Evolutionary conservation across 2,888 invertebrate species (phyloP).

Genomic region (Athetis lepigone): DNA sequence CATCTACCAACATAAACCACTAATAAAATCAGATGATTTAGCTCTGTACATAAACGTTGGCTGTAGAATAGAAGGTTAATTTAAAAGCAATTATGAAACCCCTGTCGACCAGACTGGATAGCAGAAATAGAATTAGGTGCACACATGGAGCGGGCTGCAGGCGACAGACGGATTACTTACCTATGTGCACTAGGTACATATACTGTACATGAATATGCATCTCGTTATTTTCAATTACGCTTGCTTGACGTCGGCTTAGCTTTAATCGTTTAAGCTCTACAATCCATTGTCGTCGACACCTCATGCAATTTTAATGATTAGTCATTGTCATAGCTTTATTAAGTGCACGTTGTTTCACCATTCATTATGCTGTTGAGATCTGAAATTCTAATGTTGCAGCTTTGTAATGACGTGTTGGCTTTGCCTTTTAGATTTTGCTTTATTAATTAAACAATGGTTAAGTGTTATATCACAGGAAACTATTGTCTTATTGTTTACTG

Average conservation of each 20-base stretch:
- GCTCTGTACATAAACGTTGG: constrained; percentile 34
- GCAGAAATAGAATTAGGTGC: constrained; percentile 58
- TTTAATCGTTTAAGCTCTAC: constrained; percentile 69
- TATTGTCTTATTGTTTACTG: neutral
- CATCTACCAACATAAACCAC: neutral
- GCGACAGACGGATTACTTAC: constrained; percentile 54
- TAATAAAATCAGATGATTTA: constrained; percentile 27
- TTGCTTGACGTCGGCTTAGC: constrained; percentile 72
- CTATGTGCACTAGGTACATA: constrained; percentile 68
- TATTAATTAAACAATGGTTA: constrained; percentile 28
- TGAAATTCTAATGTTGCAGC: constrained; percentile 52
- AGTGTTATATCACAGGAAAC: neutral
- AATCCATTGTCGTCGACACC: constrained; percentile 71
- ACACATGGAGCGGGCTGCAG: constrained; percentile 38
- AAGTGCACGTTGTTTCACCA: constrained; percentile 61
- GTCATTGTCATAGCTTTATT: constrained; percentile 70
- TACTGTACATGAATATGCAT: constrained; percentile 87
- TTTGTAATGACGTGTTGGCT: constrained; percentile 39
- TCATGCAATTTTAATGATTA: constrained; percentile 79
- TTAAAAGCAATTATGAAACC: constrained; percentile 58
- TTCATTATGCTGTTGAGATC: constrained; percentile 58
- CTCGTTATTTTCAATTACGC: constrained; percentile 85
- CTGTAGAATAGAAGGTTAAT: constrained; percentile 42
- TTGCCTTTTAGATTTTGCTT: constrained; percentile 30
- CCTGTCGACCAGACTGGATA: constrained; percentile 36